Evolutionary conservation across 2,113 vertebrate species (phyloP).

Genomic region (Ammodytes dubius): DNA sequence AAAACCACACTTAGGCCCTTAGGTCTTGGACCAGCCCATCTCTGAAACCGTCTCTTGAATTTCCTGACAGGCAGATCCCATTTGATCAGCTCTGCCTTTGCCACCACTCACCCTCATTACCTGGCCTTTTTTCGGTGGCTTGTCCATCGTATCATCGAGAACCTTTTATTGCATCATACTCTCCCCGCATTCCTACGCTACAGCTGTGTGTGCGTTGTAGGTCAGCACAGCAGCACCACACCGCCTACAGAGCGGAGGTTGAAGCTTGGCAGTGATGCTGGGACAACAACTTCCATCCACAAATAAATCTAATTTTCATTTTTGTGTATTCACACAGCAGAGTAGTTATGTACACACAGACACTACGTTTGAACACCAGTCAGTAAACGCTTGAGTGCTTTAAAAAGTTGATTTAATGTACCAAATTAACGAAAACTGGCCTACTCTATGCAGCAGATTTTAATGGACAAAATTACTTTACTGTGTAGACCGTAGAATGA

Average conservation of each 20-base stretch:
- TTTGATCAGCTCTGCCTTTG: slow-evolving; percentile 55
- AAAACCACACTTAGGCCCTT: slow-evolving; percentile 20
- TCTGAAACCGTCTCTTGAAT: slow-evolving; percentile 51
- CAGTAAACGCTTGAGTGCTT: slow-evolving; percentile 17
- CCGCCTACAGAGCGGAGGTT: slow-evolving; percentile 76
- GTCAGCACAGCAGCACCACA: slow-evolving; percentile 62
- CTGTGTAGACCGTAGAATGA: slow-evolving; percentile 15
- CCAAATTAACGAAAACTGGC: slow-evolving; percentile 21
- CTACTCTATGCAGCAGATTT: not conserved
- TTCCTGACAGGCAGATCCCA: slow-evolving; percentile 39
- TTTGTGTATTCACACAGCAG: slow-evolving; percentile 51
- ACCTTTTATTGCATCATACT: slow-evolving; percentile 12
- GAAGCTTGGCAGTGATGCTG: slow-evolving; percentile 63
- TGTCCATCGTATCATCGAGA: slow-evolving; percentile 34
- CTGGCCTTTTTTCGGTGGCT: slow-evolving; percentile 8
- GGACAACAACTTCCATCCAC: slow-evolving; percentile 69
- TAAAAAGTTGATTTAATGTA: slow-evolving; percentile 28
- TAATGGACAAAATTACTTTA: not conserved
- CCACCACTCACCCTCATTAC: slow-evolving; percentile 44
- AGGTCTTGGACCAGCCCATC: slow-evolving; percentile 34
- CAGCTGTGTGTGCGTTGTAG: slow-evolving; percentile 53
- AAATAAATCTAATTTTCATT: slow-evolving; percentile 74
- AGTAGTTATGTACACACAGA: slow-evolving; percentile 43
- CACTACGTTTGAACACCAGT: slow-evolving; percentile 23
- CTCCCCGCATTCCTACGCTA: slow-evolving; percentile 39